Conservation (phyloP, 2,888 invertebrate genomes). For the Plusia festucae region DNA sequence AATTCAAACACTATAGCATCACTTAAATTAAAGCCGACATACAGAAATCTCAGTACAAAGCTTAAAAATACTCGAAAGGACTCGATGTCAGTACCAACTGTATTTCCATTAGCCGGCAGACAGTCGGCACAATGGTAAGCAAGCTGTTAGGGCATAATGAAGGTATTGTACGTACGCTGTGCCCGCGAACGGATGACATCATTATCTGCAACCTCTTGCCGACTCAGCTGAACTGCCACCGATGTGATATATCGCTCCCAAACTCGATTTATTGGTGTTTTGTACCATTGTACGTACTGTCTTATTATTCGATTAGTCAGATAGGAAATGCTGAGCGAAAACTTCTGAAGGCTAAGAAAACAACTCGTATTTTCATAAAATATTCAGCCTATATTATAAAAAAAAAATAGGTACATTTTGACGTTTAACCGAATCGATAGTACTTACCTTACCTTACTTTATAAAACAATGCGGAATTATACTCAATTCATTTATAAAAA, state of each 20-base stretch:
- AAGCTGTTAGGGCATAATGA: conserved; percentile 83
- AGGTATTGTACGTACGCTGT: conserved; percentile 77
- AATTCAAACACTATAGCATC: background rate
- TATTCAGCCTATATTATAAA: too few relatives aligned
- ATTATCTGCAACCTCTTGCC: conserved; percentile 79
- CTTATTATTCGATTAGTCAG: conserved; percentile 62
- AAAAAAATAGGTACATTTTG: too few relatives aligned
- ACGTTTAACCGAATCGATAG: too few relatives aligned
- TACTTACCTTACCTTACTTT: too few relatives aligned
- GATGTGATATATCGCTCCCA: conserved; percentile 73
- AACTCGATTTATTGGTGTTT: conserved; percentile 78
- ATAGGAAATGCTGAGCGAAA: conserved; percentile 22
- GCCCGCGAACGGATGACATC: conserved; percentile 75
- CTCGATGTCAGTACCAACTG: conserved; percentile 55
- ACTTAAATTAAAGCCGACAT: conserved; percentile 24
- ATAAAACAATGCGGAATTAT: too few relatives aligned
- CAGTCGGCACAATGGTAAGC: conserved; percentile 80
- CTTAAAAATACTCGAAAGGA: conserved; percentile 42
- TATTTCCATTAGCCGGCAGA: conserved; percentile 77
- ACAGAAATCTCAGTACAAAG: conserved; percentile 19
- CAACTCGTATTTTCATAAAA: background rate
- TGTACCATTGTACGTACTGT: conserved; percentile 65
- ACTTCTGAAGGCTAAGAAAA: background rate
- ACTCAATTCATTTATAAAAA: too few relatives aligned
- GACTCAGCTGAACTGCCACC: conserved; percentile 74